phyloP scores from a whole-genome alignment of 2,113 vertebrate species.

The Hippocampus comes region DNA sequence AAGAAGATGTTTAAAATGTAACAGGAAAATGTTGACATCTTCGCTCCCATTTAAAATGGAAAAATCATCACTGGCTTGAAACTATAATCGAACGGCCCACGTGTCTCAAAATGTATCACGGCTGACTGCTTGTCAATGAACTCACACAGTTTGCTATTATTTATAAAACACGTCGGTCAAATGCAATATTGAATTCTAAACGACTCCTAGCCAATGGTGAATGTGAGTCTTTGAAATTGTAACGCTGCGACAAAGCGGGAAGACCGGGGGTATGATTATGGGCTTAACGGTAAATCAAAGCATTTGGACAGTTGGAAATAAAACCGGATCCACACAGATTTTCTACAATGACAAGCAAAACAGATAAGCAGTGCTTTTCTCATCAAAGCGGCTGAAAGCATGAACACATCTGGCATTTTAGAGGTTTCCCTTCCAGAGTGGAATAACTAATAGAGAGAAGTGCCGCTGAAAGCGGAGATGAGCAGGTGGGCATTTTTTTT shows the following conservation, averaged over 20 bases:
- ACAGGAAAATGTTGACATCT: too few relatives aligned
- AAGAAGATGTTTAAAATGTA: too few relatives aligned
- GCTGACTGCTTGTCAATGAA: too few relatives aligned
- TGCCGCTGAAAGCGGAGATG: conserved; percentile 36
- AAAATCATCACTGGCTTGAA: too few relatives aligned
- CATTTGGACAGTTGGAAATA: neutral
- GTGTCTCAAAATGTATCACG: too few relatives aligned
- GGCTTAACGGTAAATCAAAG: neutral
- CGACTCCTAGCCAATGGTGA: neutral
- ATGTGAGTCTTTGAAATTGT: neutral
- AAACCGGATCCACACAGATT: neutral
- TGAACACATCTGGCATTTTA: conserved; percentile 10
- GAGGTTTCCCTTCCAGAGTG: conserved; percentile 5
- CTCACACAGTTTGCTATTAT: too few relatives aligned
- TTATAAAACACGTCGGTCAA: too few relatives aligned
- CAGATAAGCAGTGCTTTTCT: neutral
- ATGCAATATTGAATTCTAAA: too few relatives aligned
- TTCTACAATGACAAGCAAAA: neutral
- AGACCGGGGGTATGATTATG: neutral
- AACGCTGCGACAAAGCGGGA: too few relatives aligned
- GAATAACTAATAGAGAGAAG: conserved; percentile 35
- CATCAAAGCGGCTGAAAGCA: neutral
- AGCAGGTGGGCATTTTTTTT: conserved; percentile 62
- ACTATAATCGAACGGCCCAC: too few relatives aligned
- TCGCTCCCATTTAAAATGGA: too few relatives aligned